Evolutionary conservation across 1,140 invertebrate genomes (phyloP).

Genomic region (Amyelois transitella): DNA sequence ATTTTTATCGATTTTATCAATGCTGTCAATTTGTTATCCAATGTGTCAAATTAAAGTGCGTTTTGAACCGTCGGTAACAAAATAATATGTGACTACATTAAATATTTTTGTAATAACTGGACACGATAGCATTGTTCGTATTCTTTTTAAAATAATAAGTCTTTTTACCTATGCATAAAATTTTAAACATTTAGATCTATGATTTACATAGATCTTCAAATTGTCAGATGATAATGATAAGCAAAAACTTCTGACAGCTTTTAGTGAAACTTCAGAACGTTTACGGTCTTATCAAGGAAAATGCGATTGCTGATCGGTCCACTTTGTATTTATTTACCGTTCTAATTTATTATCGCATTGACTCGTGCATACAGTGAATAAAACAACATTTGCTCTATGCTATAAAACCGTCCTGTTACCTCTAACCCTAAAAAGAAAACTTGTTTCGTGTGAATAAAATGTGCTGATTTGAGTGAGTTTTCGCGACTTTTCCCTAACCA

Average conservation of each 20-base stretch:
- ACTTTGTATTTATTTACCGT: constrained; percentile 19
- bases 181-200: too few species aligned
- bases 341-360: constrained; percentile 2
- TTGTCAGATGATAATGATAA: too few species aligned
- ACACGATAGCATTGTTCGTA: too few species aligned
- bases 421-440: not conserved
- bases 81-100: too few species aligned
- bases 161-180: too few species aligned
- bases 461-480: constrained; percentile 19
- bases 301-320: constrained; percentile 1
- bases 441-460: constrained; percentile 9
- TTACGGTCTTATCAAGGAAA: constrained; percentile 7
- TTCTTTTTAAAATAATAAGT: too few species aligned
- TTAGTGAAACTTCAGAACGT: constrained; percentile 9
- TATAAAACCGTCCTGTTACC: not conserved
- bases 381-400: not conserved
- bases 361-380: constrained; percentile 11
- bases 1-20: constrained; percentile 4
- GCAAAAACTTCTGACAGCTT: too few species aligned
- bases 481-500: not conserved
- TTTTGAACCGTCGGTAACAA: not conserved
- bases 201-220: too few species aligned
- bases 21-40: not conserved
- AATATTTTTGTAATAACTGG: not conserved
- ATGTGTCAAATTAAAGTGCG: not conserved